phyloP scores from a whole-genome alignment of 2,888 invertebrate genomes.

The Philopedon plagiatum region DNA sequence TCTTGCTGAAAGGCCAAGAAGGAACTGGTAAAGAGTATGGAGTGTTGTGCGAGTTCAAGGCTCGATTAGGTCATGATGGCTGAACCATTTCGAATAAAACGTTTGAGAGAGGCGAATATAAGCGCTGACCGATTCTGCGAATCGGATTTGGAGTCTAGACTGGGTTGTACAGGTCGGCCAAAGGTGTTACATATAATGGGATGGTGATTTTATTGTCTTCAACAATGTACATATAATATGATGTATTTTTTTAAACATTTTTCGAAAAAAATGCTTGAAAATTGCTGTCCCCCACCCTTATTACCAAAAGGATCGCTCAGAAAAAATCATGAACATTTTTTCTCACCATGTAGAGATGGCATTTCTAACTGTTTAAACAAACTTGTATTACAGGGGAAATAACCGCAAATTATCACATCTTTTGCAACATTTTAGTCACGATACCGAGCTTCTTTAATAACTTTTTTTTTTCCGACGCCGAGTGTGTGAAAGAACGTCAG shows the following conservation, averaged over 20 bases:
- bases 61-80: constrained; percentile 11
- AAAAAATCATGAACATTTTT: too few relatives aligned
- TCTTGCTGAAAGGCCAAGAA: neutral
- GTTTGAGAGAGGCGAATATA: neutral
- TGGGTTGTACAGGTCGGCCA: neutral
- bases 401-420: too few relatives aligned
- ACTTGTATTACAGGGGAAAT: too few relatives aligned
- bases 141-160: constrained; percentile 17
- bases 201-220: too few relatives aligned
- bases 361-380: too few relatives aligned
- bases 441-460: neutral
- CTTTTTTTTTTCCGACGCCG: neutral
- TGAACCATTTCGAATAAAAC: constrained; percentile 16
- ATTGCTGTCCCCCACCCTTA: too few relatives aligned
- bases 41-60: constrained; percentile 3
- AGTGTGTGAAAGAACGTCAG: constrained; percentile 22
- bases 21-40: neutral
- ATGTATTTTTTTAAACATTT: too few relatives aligned
- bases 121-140: constrained; percentile 4
- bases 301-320: too few relatives aligned
- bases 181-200: too few relatives aligned
- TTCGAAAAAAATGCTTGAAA: too few relatives aligned
- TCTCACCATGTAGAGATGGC: too few relatives aligned
- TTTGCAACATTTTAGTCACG: constrained; percentile 6
- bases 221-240: too few relatives aligned